A percentile compares a stretch with the other conserved stretches of the same genome.
Evolutionary conservation across 2,113 vertebrate genomes (phyloP).

Genomic region (Camarhynchus parvulus): DNA sequence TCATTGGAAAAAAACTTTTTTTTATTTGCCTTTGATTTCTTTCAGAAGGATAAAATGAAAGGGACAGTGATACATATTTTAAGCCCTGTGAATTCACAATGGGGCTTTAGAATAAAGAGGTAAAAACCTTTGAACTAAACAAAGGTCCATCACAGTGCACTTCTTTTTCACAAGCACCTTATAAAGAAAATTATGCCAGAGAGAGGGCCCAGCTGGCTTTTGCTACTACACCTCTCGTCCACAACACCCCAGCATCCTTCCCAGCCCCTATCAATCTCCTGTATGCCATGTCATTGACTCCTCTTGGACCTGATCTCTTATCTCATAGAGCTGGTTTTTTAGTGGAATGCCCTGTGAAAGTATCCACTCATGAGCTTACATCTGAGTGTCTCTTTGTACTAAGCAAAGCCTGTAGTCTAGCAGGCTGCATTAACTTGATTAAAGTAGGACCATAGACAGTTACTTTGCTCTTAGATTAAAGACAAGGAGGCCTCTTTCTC

Average conservation of each 20-base stretch:
- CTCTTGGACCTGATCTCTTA: conserved; percentile 77
- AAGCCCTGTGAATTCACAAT: conserved; percentile 94
- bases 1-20: conserved; percentile 72
- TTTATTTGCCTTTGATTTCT: conserved; percentile 91
- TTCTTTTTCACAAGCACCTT: conserved; percentile 86
- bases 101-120: conserved; percentile 96
- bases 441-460: conserved; percentile 86
- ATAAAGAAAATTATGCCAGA: conserved; percentile 80
- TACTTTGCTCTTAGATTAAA: conserved; percentile 94
- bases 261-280: conserved; percentile 74
- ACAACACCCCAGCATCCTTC: conserved; percentile 79
- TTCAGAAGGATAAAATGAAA: conserved; percentile 95
- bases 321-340: conserved; percentile 73
- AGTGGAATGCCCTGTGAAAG: conserved; percentile 80
- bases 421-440: conserved; percentile 97
- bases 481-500: conserved; percentile 79
- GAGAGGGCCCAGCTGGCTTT: conserved; percentile 79
- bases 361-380: conserved; percentile 76
- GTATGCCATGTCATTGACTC: conserved; percentile 67
- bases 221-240: conserved; percentile 77
- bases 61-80: conserved; percentile 99
- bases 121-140: conserved; percentile 98
- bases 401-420: conserved; percentile 79
- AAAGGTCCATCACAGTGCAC: conserved; percentile 89
- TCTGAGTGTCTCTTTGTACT: conserved; percentile 92